These are phyloP conservation scores for Falco rusticolus DNA, from an alignment of 2,797 vertebrate species.

Conservation along the genomic window DNA sequence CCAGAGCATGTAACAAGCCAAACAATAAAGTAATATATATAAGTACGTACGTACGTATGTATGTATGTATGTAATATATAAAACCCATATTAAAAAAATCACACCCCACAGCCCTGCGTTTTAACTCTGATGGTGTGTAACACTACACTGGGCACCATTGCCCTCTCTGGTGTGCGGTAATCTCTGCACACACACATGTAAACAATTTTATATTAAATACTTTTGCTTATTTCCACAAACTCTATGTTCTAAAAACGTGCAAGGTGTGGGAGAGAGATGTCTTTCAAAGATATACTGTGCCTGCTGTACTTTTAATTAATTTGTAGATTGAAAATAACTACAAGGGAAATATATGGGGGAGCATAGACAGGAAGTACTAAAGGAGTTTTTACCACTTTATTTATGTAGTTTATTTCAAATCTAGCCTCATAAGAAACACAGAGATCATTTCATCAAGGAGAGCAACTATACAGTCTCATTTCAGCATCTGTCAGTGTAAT, in stretches of 20 bases:
- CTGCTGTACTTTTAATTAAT: constrained; percentile 61
- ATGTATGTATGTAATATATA: background rate
- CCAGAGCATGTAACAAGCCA: background rate
- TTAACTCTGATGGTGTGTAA: background rate
- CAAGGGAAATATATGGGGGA: constrained; percentile 31
- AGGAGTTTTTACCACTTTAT: constrained; percentile 31
- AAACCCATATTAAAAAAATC: background rate
- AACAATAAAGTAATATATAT: background rate
- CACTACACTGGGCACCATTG: background rate
- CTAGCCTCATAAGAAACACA: constrained; percentile 2
- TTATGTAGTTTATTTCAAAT: constrained; percentile 48
- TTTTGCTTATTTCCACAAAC: background rate
- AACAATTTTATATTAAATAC: constrained; percentile 42
- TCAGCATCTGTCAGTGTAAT: constrained; percentile 30
- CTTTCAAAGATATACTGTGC: background rate
- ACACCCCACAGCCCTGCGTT: background rate
- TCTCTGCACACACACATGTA: background rate
- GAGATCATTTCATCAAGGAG: constrained; percentile 16
- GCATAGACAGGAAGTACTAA: background rate
- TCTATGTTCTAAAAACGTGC: constrained; percentile 36
- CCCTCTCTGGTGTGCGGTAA: background rate
- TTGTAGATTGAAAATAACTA: constrained; percentile 49
- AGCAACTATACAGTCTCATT: constrained; percentile 27
- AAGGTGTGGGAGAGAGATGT: background rate
- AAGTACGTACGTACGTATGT: no score